Base-by-base conservation (phyloP, 2,797 vertebrate genomes). In the Botia almorhae region DNA sequence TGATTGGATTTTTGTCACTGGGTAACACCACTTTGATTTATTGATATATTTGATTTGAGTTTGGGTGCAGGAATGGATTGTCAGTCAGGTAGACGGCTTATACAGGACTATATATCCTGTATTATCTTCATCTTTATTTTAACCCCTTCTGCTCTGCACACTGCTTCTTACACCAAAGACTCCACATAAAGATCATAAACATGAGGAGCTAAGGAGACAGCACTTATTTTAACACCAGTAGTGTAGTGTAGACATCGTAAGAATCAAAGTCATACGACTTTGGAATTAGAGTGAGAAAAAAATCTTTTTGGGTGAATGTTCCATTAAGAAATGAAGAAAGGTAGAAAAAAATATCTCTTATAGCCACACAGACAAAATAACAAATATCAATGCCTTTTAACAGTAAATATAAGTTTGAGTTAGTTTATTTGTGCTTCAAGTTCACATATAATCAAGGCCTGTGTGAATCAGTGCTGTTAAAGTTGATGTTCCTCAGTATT, bases 11-110 rank as follows among this genome's bases (percentile, higher is more conserved):
- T 53, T 33, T 33, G 50, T 55, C 43, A 36, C 48, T 21, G 21
- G 26, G 61, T 65, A 67, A 65, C 1, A 65, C 7, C 48, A 76
- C n/a, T 26, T 76, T 55, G 63, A 76, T 65, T 36, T 48, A 53
- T 33, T 33, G 33, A 33, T 33, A 33, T 3, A 33, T 33, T 33
- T 46, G 39, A 2, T 14, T n/a, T n/a, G n/a, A n/a, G 8, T 74
- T 64, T 2, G 0, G 11, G 58, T 21, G 33, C 33, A 33, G 48
- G 58, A 51, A 13, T 5, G 7, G 19, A 73, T 73, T 60, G 58
- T 48, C 4, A 53, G 14, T 53, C 48, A 55, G 61, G 4, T 12
- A 53, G 48, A 14, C n/a, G n/a, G n/a, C n/a, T n/a, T n/a, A n/a
- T n/a, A n/a, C n/a, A n/a, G n/a, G n/a, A n/a, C n/a, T n/a, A n/a